Evolutionary conservation across 1,140 invertebrate species (phyloP), one percentile per base, ranked within the genome.

Genomic region (Saccostrea echinata): DNA sequence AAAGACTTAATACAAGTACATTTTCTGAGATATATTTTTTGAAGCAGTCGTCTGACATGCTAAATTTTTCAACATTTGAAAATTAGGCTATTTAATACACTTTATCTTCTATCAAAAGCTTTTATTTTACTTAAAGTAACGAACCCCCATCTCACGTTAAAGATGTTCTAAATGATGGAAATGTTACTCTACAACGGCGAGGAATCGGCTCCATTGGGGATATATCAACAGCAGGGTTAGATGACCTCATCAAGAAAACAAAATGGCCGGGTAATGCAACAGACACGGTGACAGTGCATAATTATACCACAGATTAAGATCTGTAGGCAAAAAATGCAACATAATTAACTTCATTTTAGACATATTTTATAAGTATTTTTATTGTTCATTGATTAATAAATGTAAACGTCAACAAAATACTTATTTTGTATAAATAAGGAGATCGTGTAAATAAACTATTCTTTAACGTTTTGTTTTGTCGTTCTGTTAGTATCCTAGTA

Each of bases 171-270:
- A 76, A 76, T 76, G 68, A 76, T 33, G 9, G 9, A 4, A 30
- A 76, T 30, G 12, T 76, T 13, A 76, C 24, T 16, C 27, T 76
- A 33, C 24, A 27, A 76, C 24, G 27, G 27, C 24, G 68, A 76
- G 68, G 68, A 76, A 76, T 76, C 27, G 68, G 68, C 0, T 76
- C 68, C 12, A 76, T 76, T 35, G 68, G 68, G 0, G 68, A 76
- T 30, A 76, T 76, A 30, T 76, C 68, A 27, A 76, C 68, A 33
- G 68, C 68, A 11, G 68, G 68, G 3, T 30, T 76, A 13, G 68
- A 76, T 76, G 68, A 76, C 68, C 68, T 76, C 13, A 76, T 76
- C 30, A 76, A 76, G 24, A 76, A 30, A 76, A 16, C 68, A 13
- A 76, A 76, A 76, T 76, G 68, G 68, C 68, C 68, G 4, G 68